Conservation (phyloP, 2,797 vertebrate species). For the Tangara arthus region DNA sequence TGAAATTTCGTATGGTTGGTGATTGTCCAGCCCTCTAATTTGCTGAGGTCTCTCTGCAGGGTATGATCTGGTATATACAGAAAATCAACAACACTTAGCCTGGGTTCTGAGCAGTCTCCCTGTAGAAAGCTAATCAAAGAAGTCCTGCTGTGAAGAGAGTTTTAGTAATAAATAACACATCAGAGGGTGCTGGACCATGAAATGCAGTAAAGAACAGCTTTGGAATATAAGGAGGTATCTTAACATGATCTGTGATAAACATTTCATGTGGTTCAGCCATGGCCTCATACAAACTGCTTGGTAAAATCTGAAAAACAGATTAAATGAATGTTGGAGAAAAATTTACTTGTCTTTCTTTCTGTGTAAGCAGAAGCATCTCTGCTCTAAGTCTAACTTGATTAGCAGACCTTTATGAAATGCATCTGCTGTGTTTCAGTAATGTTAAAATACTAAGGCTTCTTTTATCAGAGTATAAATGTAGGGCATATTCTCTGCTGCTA, state of each 20-base stretch:
- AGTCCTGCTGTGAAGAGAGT: neutral
- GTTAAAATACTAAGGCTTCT: neutral
- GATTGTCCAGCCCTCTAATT: neutral
- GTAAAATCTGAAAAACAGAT: neutral
- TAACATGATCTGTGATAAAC: neutral
- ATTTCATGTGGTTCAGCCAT: neutral
- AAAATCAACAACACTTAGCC: neutral
- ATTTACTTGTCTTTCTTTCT: neutral
- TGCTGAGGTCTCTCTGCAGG: neutral
- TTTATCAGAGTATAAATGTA: neutral
- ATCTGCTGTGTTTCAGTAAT: neutral
- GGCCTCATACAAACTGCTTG: neutral
- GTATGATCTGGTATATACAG: neutral
- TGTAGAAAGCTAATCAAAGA: neutral
- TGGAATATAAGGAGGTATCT: neutral
- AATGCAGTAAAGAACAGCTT: neutral
- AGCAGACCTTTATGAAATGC: neutral
- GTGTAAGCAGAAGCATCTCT: neutral
- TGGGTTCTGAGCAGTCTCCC: neutral
- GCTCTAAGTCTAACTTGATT: neutral
- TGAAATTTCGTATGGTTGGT: neutral
- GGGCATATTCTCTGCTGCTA: neutral
- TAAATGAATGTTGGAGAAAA: neutral
- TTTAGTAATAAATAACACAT: neutral
- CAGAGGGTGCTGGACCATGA: neutral